phyloP scores from a whole-genome alignment of 2,113 vertebrate genomes.

The Sander vitreus region DNA sequence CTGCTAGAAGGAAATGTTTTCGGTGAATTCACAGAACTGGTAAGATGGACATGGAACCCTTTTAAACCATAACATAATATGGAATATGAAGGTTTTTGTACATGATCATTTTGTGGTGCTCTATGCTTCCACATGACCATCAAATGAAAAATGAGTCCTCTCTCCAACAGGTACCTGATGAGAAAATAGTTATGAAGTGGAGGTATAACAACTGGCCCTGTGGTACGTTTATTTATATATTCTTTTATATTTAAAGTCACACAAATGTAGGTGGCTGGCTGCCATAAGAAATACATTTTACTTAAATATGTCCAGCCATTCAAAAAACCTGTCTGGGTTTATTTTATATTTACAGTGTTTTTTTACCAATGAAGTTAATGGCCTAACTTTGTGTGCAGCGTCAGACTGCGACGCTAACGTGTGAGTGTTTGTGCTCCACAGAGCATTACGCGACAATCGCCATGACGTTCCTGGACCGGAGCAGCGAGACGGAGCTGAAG shows the following conservation, averaged over 20 bases:
- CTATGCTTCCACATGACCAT: not conserved
- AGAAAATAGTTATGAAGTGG: constrained; percentile 97
- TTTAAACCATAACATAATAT: not conserved
- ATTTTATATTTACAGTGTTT: not conserved
- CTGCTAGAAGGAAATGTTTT: constrained; percentile 92
- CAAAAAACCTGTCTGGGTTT: not conserved
- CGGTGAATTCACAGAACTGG: constrained; percentile 94
- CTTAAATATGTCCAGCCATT: too few relatives aligned
- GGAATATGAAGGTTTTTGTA: not conserved
- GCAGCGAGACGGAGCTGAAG: constrained; percentile 91
- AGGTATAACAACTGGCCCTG: constrained; percentile 97
- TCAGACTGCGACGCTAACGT: too few relatives aligned
- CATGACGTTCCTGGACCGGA: constrained; percentile 90
- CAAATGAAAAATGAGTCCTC: not conserved
- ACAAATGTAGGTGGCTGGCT: not conserved
- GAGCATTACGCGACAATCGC: constrained; percentile 94
- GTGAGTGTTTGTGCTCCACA: constrained; percentile 46
- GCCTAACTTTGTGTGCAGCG: not conserved
- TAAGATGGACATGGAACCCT: constrained; percentile 60
- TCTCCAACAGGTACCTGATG: constrained; percentile 87
- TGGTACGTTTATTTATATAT: constrained; percentile 82
- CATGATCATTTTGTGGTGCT: not conserved
- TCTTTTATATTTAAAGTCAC: not conserved
- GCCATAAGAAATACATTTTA: not conserved
- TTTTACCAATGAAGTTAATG: not conserved